Evolutionary conservation across 2,888 invertebrate species (phyloP), one percentile per base, ranked within the genome.

Genomic region (Tiphia femorata): DNA sequence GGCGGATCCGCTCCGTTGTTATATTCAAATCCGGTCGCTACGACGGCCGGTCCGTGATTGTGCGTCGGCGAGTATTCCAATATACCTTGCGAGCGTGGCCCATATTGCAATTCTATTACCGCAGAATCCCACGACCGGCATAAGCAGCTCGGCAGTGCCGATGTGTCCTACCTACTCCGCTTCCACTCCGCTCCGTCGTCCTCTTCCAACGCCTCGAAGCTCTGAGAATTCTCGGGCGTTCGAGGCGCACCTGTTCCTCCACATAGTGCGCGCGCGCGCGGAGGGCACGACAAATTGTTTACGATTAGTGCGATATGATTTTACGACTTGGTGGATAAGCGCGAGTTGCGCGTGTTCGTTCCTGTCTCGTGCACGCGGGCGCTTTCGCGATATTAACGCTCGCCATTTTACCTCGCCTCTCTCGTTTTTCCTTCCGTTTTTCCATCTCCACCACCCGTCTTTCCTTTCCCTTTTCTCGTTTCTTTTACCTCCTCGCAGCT

Each of bases 21-120:
- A 76, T 81, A 81, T 81, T 81, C 77, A 81, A 81, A 81, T 81
- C 75, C 63, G 69, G 72, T 77, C 72, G 67, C 74, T 76, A n/a
- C n/a, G n/a, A n/a, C 76, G 72, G 76, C 72, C 70, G 75, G 78
- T 75, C 75, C 73, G 63, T 76, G 77, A 75, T 76, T 77, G 76
- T 74, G 65, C 72, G 74, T 68, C 58, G 67, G 69, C 72, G 73
- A 79, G 74, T 77, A 78, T 78, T 77, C 73, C 72, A 70, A 77
- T 79, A 76, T 64, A 63, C 57, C n/a, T n/a, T n/a, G 50, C 42
- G 19, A 23, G 19, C 16, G 12, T 20, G 20, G 52, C 57, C 66
- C 59, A 66, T 64, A 67, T 70, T 65, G 68, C 64, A 49, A 67
- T 58, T 64, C 63, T 62, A 70, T 67, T 68, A 64, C 63, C 47